Conservation (phyloP, 2,113 vertebrate species). For the Rousettus leschenaultii region DNA sequence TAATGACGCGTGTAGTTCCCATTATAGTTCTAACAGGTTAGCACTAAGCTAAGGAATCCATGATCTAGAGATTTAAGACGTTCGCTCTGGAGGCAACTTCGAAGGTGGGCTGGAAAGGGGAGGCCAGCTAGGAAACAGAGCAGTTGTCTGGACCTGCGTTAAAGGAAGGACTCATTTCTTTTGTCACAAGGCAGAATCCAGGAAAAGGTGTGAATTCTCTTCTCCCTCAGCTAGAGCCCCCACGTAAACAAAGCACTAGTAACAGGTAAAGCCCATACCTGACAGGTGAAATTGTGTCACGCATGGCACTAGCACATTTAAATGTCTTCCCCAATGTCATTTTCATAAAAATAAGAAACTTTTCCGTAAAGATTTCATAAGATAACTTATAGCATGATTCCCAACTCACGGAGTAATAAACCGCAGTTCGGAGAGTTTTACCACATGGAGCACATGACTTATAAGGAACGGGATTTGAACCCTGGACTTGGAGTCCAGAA, state of each 20-base stretch:
- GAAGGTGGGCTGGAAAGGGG: background rate
- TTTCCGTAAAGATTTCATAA: background rate
- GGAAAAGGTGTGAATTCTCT: background rate
- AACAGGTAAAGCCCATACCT: no score
- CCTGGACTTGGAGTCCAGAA: background rate
- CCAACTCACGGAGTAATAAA: background rate
- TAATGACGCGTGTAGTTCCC: fast-evolving
- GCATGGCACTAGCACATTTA: background rate
- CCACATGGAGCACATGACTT: background rate
- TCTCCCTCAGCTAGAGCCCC: background rate
- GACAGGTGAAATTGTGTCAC: background rate
- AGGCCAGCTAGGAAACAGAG: background rate
- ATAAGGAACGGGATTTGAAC: background rate
- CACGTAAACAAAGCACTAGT: background rate
- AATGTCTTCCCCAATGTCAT: background rate
- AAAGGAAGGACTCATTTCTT: background rate
- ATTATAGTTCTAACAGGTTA: background rate
- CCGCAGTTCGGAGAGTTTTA: background rate
- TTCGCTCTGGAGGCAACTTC: background rate
- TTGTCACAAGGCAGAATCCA: background rate
- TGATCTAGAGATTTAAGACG: fast-evolving
- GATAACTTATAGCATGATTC: background rate
- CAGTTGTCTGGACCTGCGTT: background rate
- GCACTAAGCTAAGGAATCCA: background rate
- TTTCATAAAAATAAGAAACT: background rate